Evolutionary conservation across 2,113 vertebrate genomes (phyloP), one percentile per base, ranked within the genome.

Genomic region (Plecturocebus donacophilus): DNA sequence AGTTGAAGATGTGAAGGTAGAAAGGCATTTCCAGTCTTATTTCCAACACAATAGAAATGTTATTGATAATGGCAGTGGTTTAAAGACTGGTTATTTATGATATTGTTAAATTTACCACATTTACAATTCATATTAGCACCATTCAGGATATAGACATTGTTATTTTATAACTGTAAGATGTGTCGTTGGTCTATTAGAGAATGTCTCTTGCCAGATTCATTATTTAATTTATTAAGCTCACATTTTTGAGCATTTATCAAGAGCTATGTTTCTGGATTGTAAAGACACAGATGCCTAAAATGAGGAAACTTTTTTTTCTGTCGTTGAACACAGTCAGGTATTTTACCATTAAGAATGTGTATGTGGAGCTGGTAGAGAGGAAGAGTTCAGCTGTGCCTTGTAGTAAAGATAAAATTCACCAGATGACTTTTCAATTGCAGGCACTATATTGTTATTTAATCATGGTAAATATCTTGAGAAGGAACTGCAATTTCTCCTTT

Each of bases 51-150:
- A 68, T 11, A 92, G 56, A 86, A 84, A 83, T 79, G 17, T 85
- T 94, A 71, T 47, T 93, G 79, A 90, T 87, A 91, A 83, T 82
- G 90, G 61, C 11, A 92, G 23, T 40, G 47, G 73, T 75, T 93
- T 71, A 95, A 58, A 71, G 76, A 68, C 49, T 64, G 32, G 47
- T 61, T 94, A 92, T 94, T 92, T 87, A 90, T 79, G 70, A 58
- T 94, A 90, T 58, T 94, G 94, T 85, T 92, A 87, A 85, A 76
- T 25, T 49, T 64, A 96, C 23, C 25, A 81, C n/a, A 95, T 95
- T 93, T 97, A 35, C 35, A 91, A 88, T 95, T 96, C 38, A 82
- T 85, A 77, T 86, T 92, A 94, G 23, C 6, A 61, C 32, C 20
- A 77, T 68, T 93, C 27, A 81, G 52, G 35, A 45, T 66, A 68